These are phyloP conservation scores for Leptinotarsa undecemlineata DNA, from an alignment of 1,140 invertebrate genomes.

Conservation along the genomic window DNA sequence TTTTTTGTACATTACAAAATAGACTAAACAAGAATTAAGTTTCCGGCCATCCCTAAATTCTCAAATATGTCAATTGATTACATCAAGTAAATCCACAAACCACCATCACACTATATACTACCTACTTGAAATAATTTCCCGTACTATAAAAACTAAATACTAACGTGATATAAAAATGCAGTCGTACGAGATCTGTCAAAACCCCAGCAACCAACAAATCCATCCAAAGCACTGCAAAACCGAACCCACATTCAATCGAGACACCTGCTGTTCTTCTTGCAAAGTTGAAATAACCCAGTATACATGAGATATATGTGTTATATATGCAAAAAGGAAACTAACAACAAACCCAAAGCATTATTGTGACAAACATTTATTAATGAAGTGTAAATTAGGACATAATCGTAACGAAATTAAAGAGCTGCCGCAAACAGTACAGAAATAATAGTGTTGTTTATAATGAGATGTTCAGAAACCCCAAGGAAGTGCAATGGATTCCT, in stretches of 20 bases:
- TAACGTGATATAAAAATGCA: constrained; percentile 3
- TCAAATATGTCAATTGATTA: too few relatives aligned
- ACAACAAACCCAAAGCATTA: constrained; percentile 58
- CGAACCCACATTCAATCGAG: constrained; percentile 7
- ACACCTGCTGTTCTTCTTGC: constrained; percentile 5
- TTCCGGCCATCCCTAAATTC: too few relatives aligned
- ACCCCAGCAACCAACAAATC: constrained; percentile 10
- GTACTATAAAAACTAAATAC: neutral
- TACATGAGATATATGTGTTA: constrained; percentile 40
- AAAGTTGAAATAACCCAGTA: constrained; percentile 10
- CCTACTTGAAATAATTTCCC: too few relatives aligned
- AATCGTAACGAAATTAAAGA: constrained; percentile 50
- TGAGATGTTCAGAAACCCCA: neutral
- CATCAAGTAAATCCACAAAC: too few relatives aligned
- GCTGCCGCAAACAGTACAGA: constrained; percentile 53
- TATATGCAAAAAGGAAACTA: constrained; percentile 48
- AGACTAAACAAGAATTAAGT: too few relatives aligned
- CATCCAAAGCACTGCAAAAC: constrained; percentile 13
- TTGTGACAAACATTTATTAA: constrained; percentile 58
- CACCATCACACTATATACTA: too few relatives aligned
- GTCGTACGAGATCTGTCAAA: neutral
- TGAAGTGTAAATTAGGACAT: constrained; percentile 56
- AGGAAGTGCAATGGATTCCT: too few relatives aligned
- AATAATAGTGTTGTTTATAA: constrained; percentile 43
- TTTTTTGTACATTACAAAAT: too few relatives aligned